These are phyloP conservation scores for Poicephalus gulielmi DNA, from an alignment of 2,113 vertebrate genomes.

Conservation along the genomic window DNA sequence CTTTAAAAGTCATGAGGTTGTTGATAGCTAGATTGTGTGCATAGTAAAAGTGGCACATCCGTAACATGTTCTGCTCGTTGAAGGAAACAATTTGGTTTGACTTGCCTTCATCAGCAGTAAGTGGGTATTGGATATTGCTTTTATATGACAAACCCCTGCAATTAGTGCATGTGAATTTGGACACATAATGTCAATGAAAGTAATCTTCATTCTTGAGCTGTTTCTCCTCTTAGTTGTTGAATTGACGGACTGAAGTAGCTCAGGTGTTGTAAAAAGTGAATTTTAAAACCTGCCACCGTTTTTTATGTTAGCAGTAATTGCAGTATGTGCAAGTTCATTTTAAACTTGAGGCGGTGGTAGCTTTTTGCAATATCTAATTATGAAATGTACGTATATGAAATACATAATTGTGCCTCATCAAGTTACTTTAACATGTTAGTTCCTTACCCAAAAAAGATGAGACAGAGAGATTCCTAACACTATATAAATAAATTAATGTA, in stretches of 20 bases:
- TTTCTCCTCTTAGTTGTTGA: background rate
- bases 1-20: background rate
- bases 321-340: background rate
- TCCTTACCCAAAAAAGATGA: background rate
- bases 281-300: background rate
- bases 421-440: background rate
- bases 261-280: background rate
- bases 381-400: background rate
- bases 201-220: background rate
- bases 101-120: background rate
- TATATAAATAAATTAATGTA: background rate
- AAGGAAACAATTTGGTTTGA: background rate
- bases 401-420: background rate
- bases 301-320: background rate
- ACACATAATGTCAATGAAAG: background rate
- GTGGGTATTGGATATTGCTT: background rate
- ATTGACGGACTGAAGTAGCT: background rate
- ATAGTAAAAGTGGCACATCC: background rate
- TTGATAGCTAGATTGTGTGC: background rate
- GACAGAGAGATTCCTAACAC: background rate
- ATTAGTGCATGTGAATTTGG: background rate
- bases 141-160: background rate
- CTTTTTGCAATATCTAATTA: background rate
- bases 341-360: background rate
- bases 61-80: background rate